These are phyloP conservation scores for Nyleta sp. DNA, from an alignment of 2,888 invertebrate species.

Conservation along the genomic window DNA sequence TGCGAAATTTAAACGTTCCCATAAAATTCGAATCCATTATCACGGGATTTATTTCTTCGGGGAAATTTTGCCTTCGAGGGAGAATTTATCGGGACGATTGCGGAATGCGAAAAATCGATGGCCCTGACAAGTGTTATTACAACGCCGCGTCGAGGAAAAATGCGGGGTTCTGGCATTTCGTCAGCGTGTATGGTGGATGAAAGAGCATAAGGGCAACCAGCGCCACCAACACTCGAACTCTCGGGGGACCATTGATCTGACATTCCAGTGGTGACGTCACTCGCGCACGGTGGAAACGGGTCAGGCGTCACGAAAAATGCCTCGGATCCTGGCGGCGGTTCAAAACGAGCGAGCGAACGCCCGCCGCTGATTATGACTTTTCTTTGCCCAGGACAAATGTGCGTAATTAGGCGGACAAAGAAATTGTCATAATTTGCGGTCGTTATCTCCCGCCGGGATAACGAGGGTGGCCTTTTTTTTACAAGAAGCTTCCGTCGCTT, in stretches of 20 bases:
- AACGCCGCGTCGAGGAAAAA: neutral
- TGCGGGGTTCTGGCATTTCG: conserved; percentile 22
- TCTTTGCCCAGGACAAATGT: conserved; percentile 42
- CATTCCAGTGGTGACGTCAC: conserved; percentile 75
- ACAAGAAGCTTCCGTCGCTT: neutral
- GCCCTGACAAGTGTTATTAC: neutral
- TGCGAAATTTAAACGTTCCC: no score
- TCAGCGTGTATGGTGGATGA: conserved; percentile 36
- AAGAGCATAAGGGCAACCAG: conserved; percentile 65
- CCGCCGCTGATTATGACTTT: conserved; percentile 49
- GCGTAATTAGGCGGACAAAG: conserved; percentile 47
- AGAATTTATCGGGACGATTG: neutral
- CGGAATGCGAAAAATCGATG: conserved; percentile 6
- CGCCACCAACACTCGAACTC: conserved; percentile 68
- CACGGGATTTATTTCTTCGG: no score
- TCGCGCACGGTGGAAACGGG: conserved; percentile 71
- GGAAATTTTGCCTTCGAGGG: no score
- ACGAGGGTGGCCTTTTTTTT: conserved; percentile 6
- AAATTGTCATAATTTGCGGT: conserved; percentile 27
- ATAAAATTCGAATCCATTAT: no score
- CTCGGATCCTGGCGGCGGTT: conserved; percentile 69
- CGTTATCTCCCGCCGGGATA: conserved; percentile 18
- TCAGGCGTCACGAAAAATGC: conserved; percentile 74
- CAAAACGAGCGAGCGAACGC: conserved; percentile 50
- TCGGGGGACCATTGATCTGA: conserved; percentile 78